Conservation (phyloP, 2,888 invertebrate genomes). For the Parapristionchus giblindavisi region DNA sequence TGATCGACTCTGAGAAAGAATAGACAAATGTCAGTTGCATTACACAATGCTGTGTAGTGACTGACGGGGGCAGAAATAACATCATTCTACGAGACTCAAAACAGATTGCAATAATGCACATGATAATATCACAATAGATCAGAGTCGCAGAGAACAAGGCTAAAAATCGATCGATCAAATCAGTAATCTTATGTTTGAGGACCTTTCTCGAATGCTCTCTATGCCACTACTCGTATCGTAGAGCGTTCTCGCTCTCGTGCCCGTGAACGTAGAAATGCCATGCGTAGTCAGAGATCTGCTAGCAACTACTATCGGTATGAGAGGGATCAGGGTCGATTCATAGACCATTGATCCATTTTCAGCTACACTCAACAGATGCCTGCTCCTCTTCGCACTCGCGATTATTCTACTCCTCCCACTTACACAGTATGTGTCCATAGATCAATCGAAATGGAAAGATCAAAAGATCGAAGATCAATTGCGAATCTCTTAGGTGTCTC, state of each 20-base stretch:
- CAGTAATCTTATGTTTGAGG: too few relatives aligned
- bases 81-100: too few relatives aligned
- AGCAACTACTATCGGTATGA: slow-evolving; percentile 62
- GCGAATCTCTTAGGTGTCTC: slow-evolving; percentile 45
- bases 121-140: too few relatives aligned
- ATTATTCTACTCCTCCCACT: slow-evolving; percentile 67
- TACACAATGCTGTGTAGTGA: too few relatives aligned
- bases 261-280: slow-evolving; percentile 67
- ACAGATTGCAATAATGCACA: too few relatives aligned
- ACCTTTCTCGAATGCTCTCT: slow-evolving; percentile 66
- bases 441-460: not conserved
- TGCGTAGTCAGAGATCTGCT: slow-evolving; percentile 65
- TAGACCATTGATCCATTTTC: slow-evolving; percentile 20
- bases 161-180: too few relatives aligned
- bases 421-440: slow-evolving; percentile 36
- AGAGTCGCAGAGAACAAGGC: too few relatives aligned
- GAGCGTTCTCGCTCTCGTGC: slow-evolving; percentile 68
- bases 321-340: not conserved
- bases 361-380: slow-evolving; percentile 51
- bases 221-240: slow-evolving; percentile 65
- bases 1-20: too few relatives aligned
- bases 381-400: slow-evolving; percentile 66
- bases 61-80: too few relatives aligned
- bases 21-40: too few relatives aligned
- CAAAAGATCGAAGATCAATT: not conserved